Evolutionary conservation across 2,113 vertebrate species (phyloP), one percentile per base, ranked within the genome.

Genomic region (Motacilla alba): DNA sequence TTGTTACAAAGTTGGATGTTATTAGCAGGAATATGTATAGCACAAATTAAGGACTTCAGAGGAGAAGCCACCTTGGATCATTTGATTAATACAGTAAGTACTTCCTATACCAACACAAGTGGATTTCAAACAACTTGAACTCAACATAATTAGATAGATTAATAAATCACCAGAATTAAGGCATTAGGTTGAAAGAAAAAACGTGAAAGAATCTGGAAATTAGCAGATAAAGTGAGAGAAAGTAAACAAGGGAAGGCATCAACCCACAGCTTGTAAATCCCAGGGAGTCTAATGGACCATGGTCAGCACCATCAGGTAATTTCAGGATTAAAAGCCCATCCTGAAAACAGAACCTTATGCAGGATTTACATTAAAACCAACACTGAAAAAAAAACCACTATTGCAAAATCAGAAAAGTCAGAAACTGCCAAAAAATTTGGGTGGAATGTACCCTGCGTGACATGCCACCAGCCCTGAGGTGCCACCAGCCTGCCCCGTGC

Each of bases 71-170:
- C 91, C 78, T 89, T 77, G 93, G 59, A 90, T 88, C 7, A 1
- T 91, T 83, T 95, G 79, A 94, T 94, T 95, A 96, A 92, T 68
- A n/a, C 3, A 77, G 35, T 93, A 88, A 97, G 86, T 92, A 83
- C 94, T 95, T 94, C 94, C 90, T 90, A 77, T 33, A 74, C 63
- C 7, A 19, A 60, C 56, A n/a, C 58, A 95, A 96, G 92, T 89
- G 94, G 88, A 94, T 96, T 94, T 95, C 92, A 94, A 94, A 95
- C 84, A 91, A 90, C 84, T 53, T 93, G 87, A 97, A 87, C 85
- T 80, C 85, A 70, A 46, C 30, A 2, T 87, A 95, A 95, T 89
- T 93, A 68, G 33, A 50, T 8, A 58, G 87, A 89, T 90, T 96
- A 95, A 89, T 88, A 94, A 90, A 93, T 72, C 67, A 88, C 47